Evolutionary conservation across 2,797 vertebrate species (phyloP), one percentile per base, ranked within the genome.

Genomic region (Borostomias antarcticus): DNA sequence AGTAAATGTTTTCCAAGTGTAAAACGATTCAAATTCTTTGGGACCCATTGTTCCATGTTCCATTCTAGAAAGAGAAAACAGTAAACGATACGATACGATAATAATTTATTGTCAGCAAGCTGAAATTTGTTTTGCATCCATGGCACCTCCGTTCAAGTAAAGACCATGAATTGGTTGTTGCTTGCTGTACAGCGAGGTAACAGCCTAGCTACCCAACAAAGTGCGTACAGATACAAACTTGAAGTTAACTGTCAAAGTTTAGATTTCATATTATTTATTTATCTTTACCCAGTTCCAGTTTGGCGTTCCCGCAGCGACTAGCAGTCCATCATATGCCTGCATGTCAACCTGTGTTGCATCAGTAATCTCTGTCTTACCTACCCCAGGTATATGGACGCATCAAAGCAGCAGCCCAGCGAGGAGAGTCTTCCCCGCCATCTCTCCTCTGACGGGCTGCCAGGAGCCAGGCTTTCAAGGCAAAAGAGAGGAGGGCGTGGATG

Each of bases 301-400:
- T 9, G 2, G 28, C 10, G 21, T 52, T 26, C 25, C 13, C 26
- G 21, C 11, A 53, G 25, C 29, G 51, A 13, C 25, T 26, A 13
- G 51, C 2, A 52, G 51, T 5, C 51, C 51, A 3, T 28, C 25
- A 52, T 9, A 59, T 61, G 61, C 73, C 76, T 75, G 9, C 15
- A 45, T 79, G 77, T 63, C 79, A 65, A 74, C 64, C 81, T 77
- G 76, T 71, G 82, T 83, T 84, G 79, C 80, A 87, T 89, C 85
- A 87, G 78, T 85, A 82, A 87, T 85, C 81, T 69, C 72, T 65
- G 71, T 70, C 82, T 76, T 71, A 80, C 68, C 78, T 72, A 85
- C 72, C 87, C 64, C 74, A 79, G 79, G 81, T 88, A 79, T 79
- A 83, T 70, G 70, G 78, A 85, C 75, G 78, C 86, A 87, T 91